Evolutionary conservation across 1,140 invertebrate species (phyloP).

Genomic region (Nomia melanderi): DNA sequence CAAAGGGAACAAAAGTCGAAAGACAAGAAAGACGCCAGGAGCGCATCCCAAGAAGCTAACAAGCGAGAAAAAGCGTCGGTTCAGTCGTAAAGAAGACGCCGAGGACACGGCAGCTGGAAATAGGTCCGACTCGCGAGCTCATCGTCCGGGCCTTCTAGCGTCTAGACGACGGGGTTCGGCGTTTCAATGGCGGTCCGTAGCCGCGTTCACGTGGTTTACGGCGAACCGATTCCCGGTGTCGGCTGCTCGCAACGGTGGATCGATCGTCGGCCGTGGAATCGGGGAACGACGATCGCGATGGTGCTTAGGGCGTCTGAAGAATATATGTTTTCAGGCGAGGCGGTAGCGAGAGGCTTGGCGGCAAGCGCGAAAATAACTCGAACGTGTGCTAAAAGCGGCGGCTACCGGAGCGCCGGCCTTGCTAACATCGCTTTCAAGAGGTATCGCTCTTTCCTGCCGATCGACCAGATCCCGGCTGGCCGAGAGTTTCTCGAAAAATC

Average conservation of each 20-base stretch:
- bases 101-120: constrained; percentile 63
- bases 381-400: constrained; percentile 76
- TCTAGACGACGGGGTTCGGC: neutral
- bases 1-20: neutral
- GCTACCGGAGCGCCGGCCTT: constrained; percentile 72
- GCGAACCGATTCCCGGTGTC: neutral
- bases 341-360: constrained; percentile 66
- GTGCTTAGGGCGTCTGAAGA: constrained; percentile 23
- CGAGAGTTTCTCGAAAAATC: constrained; percentile 10
- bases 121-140: constrained; percentile 59
- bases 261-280: neutral
- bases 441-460: constrained; percentile 29
- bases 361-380: constrained; percentile 76
- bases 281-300: neutral
- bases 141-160: constrained; percentile 47
- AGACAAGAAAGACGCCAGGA: neutral
- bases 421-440: constrained; percentile 61
- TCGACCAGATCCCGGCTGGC: constrained; percentile 32
- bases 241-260: neutral
- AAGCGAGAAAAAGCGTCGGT: constrained; percentile 20
- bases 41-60: neutral
- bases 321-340: constrained; percentile 65
- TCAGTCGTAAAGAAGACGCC: constrained; percentile 37
- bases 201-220: neutral
- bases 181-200: no score